phyloP scores from a whole-genome alignment of 2,888 invertebrate species.

The Acheta domesticus region DNA sequence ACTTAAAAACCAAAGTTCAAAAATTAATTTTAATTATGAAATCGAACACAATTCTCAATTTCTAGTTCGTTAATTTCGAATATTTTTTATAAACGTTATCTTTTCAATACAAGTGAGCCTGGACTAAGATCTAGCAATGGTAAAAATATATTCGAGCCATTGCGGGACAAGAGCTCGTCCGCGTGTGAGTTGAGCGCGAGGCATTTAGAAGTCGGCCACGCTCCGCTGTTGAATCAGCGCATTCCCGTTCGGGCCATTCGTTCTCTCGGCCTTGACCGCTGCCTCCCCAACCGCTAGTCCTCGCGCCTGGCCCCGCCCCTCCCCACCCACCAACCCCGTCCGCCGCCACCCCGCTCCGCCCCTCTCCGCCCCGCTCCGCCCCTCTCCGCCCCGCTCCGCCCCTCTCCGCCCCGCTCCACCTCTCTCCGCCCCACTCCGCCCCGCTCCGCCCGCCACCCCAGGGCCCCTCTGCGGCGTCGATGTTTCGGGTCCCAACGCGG shows the following conservation, averaged over 20 bases:
- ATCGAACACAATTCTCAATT: no score
- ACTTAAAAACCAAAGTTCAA: no score
- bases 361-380: neutral
- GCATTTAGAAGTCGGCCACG: no score
- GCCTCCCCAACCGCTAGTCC: neutral
- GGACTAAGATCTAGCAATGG: no score
- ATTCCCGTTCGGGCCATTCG: neutral
- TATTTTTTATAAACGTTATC: no score
- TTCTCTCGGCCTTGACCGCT: neutral
- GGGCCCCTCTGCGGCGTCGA: neutral
- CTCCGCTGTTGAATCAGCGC: no score
- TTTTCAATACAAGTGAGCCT: no score
- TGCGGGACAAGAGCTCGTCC: no score
- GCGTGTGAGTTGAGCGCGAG: no score
- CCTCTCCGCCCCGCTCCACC: neutral
- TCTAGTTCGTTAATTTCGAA: no score
- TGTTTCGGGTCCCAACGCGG: neutral
- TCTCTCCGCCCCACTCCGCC: neutral
- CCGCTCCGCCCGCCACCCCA: neutral
- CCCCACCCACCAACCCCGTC: neutral
- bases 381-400: neutral
- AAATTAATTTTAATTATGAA: no score
- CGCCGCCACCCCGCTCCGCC: neutral
- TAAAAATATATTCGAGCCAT: no score
- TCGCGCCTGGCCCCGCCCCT: neutral